Evolutionary conservation across 1,140 invertebrate species (phyloP), one percentile per base, ranked within the genome.

Genomic region (Drosophila trapezifrons): DNA sequence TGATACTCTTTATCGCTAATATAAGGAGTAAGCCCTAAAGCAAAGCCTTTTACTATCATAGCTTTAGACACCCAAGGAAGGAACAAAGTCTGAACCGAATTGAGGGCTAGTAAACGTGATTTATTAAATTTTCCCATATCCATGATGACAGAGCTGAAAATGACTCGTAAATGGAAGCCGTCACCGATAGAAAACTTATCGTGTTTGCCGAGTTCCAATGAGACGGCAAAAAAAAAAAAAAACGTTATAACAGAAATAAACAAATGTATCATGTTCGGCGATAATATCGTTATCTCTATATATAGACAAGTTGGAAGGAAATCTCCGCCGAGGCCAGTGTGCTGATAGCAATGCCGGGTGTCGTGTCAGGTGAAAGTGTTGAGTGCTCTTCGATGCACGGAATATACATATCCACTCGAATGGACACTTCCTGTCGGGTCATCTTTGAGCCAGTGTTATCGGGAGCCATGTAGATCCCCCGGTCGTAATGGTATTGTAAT

Each of bases 251-350:
- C 38, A 76, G 38, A 59, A 75, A 52, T 56, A 80, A 82, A 80
- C 76, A 83, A 80, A 86, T 89, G 72, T 89, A 80, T 87, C 83
- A 80, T 83, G 56, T 80, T 83, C 49, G 66, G 45, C 38, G 75
- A 87, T 82, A 86, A 82, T 65, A 80, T 75, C 49, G 47, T 89
- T 87, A 87, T 89, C 83, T 66, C 13, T 15, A 15, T n/a, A 40
- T 59, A 70, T 73, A 79, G 84, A 86, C 83, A 86, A 47, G 58
- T 29, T 60, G 52, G 77, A 67, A 62, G 43, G 49, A 47, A 65
- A 71, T 60, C 66, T 32, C 18, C 8, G 18, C 29, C 29, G n/a
- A 22, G 51, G 60, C 67, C 64, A 66, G 40, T 37, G 45, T 22
- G 15, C 27, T 27, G 51, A 71, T 71, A 71, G 25, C 10, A 40